phyloP scores from a whole-genome alignment of 2,797 vertebrate species.

The Ctenosaura bakeri region DNA sequence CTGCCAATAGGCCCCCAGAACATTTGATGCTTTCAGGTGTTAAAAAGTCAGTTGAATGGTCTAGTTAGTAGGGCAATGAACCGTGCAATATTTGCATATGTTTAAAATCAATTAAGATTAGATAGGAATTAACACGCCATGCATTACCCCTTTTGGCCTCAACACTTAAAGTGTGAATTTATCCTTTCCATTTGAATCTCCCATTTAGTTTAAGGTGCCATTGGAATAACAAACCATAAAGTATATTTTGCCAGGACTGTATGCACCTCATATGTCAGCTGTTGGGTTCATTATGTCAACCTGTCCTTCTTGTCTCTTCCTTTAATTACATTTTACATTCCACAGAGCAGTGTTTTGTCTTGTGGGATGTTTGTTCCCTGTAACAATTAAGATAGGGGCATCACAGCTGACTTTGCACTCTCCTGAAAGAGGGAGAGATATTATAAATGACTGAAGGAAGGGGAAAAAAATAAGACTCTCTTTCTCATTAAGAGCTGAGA shows the following conservation, averaged over 20 bases:
- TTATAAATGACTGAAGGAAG: background rate
- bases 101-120: slow-evolving; percentile 2
- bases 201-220: background rate
- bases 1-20: background rate
- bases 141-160: background rate
- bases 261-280: background rate
- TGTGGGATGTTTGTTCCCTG: slow-evolving; percentile 41
- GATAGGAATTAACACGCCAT: background rate
- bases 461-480: no score
- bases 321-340: slow-evolving; percentile 53
- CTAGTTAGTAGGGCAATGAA: background rate
- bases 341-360: slow-evolving; percentile 44
- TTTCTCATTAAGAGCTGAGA: slow-evolving; percentile 2
- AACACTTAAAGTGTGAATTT: background rate
- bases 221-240: slow-evolving; percentile 34
- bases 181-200: background rate
- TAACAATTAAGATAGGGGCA: slow-evolving; percentile 64
- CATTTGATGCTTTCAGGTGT: background rate
- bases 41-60: background rate
- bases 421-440: background rate
- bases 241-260: slow-evolving; percentile 38
- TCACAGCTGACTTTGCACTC: slow-evolving; percentile 61
- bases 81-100: background rate
- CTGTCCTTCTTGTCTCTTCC: slow-evolving; percentile 45
- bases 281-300: slow-evolving; percentile 44